Percentiles rank a stretch among this genome's conserved stretches.
These are phyloP conservation scores for Myotis planiceps DNA, from an alignment of 2,797 vertebrate species.

Conservation along the genomic window DNA sequence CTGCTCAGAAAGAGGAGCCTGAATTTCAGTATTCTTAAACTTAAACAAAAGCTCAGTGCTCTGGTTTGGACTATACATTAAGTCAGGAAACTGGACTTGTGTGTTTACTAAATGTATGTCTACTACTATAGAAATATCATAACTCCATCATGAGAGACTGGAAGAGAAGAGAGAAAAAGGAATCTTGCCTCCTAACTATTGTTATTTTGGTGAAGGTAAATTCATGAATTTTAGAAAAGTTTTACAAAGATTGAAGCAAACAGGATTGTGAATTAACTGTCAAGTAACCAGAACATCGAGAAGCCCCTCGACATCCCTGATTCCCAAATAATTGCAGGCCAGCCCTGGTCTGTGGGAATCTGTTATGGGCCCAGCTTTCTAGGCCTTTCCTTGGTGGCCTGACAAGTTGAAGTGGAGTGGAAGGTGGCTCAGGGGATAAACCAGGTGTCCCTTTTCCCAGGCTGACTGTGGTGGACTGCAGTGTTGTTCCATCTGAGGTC, in stretches of 20 bases:
- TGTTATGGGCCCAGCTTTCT: not conserved
- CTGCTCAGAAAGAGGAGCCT: not conserved
- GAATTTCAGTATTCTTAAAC: not conserved
- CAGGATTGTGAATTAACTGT: not conserved
- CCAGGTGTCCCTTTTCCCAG: not conserved
- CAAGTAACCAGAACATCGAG: not conserved
- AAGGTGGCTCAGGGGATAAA: not conserved
- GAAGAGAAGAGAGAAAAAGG: not conserved
- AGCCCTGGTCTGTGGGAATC: not conserved
- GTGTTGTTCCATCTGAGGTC: not conserved
- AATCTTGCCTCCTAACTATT: not conserved
- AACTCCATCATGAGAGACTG: not conserved
- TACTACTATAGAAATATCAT: not conserved
- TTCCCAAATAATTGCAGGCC: not conserved
- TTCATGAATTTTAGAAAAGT: not conserved
- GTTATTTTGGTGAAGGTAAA: not conserved
- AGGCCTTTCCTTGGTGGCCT: not conserved
- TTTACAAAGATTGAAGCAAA: not conserved
- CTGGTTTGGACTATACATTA: not conserved
- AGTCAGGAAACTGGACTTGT: not conserved
- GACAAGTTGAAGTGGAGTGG: not conserved
- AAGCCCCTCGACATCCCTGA: rapidly evolving
- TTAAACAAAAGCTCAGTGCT: not conserved
- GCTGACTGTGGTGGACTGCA: not conserved
- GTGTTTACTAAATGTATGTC: not conserved